A percentile compares a stretch with the other conserved stretches of the same genome.
phyloP scores from a whole-genome alignment of 2,888 invertebrate species.

The Rhamphomyia laevipes region DNA sequence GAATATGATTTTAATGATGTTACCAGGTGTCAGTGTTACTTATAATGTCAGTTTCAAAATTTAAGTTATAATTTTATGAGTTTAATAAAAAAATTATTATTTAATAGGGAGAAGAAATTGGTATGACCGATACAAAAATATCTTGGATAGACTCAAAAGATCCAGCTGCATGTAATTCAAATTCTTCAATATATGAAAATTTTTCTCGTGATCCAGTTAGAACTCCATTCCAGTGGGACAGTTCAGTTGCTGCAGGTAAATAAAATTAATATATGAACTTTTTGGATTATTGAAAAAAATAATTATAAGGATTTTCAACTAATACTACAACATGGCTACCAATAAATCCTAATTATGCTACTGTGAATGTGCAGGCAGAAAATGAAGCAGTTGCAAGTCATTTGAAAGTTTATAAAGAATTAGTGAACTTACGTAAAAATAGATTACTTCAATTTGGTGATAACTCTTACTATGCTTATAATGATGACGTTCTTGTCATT shows the following conservation, averaged over 20 bases:
- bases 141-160: conserved; percentile 46
- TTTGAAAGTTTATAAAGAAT: conserved; percentile 46
- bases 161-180: conserved; percentile 42
- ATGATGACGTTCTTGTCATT: conserved; percentile 23
- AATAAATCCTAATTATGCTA: conserved; percentile 43
- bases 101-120: conserved; percentile 39
- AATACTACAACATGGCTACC: conserved; percentile 30
- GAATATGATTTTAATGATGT: conserved; percentile 56
- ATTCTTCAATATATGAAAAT: conserved; percentile 42
- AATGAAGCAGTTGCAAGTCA: conserved; percentile 39
- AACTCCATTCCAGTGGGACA: conserved; percentile 53
- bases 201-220: conserved; percentile 51
- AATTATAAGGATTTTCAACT: conserved; percentile 33
- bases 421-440: conserved; percentile 34
- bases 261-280: too few species aligned
- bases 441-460: conserved; percentile 23
- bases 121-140: conserved; percentile 38
- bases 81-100: conserved; percentile 41
- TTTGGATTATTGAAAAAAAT: too few species aligned
- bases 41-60: conserved; percentile 39
- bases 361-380: conserved; percentile 46
- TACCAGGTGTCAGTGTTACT: conserved; percentile 51
- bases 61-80: background rate
- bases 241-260: conserved; percentile 26
- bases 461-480: conserved; percentile 22